These are phyloP conservation scores for Venustoraphidia nigricollis DNA, from an alignment of 2,888 invertebrate species.

Conservation along the genomic window DNA sequence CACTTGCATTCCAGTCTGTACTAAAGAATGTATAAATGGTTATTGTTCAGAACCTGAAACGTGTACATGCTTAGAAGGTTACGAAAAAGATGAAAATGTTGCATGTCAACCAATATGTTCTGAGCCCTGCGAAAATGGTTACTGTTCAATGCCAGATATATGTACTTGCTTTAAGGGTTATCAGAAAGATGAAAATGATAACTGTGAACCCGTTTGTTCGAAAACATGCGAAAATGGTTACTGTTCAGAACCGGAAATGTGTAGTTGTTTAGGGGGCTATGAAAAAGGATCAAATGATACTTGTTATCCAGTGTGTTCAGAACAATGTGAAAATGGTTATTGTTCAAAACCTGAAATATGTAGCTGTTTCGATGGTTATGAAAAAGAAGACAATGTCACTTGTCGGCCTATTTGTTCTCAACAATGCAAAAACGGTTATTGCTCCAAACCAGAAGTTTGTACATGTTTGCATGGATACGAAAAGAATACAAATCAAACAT, in stretches of 20 bases:
- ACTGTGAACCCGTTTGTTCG: conserved; percentile 10
- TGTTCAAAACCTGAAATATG: conserved; percentile 24
- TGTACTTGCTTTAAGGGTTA: conserved; percentile 37
- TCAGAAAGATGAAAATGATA: conserved; percentile 25
- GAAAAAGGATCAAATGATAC: conserved; percentile 9
- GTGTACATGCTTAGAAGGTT: conserved; percentile 25
- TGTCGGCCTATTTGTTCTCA: conserved; percentile 3
- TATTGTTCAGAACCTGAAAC: conserved; percentile 26
- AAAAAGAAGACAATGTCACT: background rate
- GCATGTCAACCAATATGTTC: conserved; percentile 11
- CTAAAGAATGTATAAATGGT: conserved; percentile 29
- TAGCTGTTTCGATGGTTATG: conserved; percentile 22
- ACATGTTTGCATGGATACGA: conserved; percentile 9
- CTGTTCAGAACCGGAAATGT: conserved; percentile 10
- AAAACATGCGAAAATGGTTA: conserved; percentile 10
- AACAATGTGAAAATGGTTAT: conserved; percentile 17
- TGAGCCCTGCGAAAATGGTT: conserved; percentile 17
- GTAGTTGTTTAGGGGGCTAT: conserved; percentile 15
- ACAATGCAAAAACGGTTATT: conserved; percentile 6
- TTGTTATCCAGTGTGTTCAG: conserved; percentile 7
- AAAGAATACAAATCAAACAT: conserved; percentile 6
- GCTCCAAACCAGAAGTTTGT: conserved; percentile 7
- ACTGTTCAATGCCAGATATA: conserved; percentile 21
- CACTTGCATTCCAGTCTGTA: conserved; percentile 29
- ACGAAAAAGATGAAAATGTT: conserved; percentile 13